phyloP scores from a whole-genome alignment of 2,113 vertebrate species.

The Hippocampus comes region DNA sequence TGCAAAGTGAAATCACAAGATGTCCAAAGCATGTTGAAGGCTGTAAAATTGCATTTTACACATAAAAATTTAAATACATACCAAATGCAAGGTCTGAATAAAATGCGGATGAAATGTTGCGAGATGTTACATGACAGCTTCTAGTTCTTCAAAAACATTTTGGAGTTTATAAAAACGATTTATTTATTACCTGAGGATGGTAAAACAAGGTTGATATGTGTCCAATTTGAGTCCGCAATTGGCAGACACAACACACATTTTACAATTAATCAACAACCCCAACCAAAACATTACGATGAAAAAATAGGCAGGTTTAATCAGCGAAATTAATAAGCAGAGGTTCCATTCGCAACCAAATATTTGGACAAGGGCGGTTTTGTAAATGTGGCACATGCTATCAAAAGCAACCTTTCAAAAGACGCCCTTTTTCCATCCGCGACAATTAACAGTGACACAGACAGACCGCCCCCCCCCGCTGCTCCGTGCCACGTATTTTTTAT shows the following conservation, averaged over 20 bases:
- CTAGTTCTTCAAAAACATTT: too few relatives aligned
- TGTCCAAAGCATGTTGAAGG: not conserved
- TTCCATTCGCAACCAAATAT: not conserved
- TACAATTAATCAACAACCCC: not conserved
- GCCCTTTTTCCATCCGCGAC: constrained; percentile 9
- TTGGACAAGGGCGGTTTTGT: constrained; percentile 21
- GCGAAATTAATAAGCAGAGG: not conserved
- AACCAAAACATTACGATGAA: not conserved
- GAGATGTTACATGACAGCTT: too few relatives aligned
- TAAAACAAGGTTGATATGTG: too few relatives aligned
- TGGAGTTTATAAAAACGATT: too few relatives aligned
- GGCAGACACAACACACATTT: not conserved
- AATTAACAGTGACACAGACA: constrained; percentile 39
- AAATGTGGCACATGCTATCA: constrained; percentile 17
- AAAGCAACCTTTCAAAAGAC: constrained; percentile 24
- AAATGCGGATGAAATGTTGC: too few relatives aligned
- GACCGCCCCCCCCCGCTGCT: constrained; percentile 7
- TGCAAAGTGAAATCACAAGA: not conserved
- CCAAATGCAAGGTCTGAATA: too few relatives aligned
- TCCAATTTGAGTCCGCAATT: too few relatives aligned
- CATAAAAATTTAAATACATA: too few relatives aligned
- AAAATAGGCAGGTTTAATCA: not conserved
- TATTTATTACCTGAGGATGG: too few relatives aligned
- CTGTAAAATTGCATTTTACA: not conserved
- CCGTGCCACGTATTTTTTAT: constrained; percentile 33